These are phyloP conservation scores for Cistogaster globosa DNA, from an alignment of 2,888 invertebrate genomes.

Conservation along the genomic window DNA sequence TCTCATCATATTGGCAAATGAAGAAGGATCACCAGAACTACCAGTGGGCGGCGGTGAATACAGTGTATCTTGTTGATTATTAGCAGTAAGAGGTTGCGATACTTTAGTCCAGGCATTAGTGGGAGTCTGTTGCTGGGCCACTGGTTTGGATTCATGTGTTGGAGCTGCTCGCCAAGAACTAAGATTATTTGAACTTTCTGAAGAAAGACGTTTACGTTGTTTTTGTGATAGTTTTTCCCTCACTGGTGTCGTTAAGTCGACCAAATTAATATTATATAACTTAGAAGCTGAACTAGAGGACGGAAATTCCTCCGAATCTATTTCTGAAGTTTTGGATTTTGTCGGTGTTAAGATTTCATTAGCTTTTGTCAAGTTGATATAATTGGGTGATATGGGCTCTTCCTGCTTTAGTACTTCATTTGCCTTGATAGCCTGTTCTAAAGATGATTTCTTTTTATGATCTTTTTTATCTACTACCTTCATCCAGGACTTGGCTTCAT, in stretches of 20 bases:
- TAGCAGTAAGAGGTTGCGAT: slow-evolving; percentile 67
- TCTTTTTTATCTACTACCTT: slow-evolving; percentile 83
- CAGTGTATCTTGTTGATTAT: slow-evolving; percentile 25
- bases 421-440: slow-evolving; percentile 71
- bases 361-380: slow-evolving; percentile 80
- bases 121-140: slow-evolving; percentile 72
- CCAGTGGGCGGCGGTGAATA: slow-evolving; percentile 73
- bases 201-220: slow-evolving; percentile 84
- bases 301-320: slow-evolving; percentile 64
- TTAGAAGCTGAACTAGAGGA: slow-evolving; percentile 68
- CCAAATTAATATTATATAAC: slow-evolving; percentile 77
- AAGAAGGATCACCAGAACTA: slow-evolving; percentile 76
- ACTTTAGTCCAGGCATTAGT: slow-evolving; percentile 80
- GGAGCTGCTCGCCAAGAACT: slow-evolving; percentile 74
- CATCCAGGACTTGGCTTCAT: slow-evolving; percentile 79
- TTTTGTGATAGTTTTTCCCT: slow-evolving; percentile 85
- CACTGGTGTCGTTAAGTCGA: slow-evolving; percentile 77
- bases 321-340: slow-evolving; percentile 64
- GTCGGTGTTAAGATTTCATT: neutral
- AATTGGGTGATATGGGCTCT: slow-evolving; percentile 83
- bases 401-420: slow-evolving; percentile 84
- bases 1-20: slow-evolving; percentile 81
- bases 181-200: slow-evolving; percentile 76
- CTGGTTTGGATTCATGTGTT: slow-evolving; percentile 71
- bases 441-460: slow-evolving; percentile 80